These are phyloP conservation scores for Meiosimyza platycephala DNA, from an alignment of 2,888 invertebrate genomes.

Conservation along the genomic window DNA sequence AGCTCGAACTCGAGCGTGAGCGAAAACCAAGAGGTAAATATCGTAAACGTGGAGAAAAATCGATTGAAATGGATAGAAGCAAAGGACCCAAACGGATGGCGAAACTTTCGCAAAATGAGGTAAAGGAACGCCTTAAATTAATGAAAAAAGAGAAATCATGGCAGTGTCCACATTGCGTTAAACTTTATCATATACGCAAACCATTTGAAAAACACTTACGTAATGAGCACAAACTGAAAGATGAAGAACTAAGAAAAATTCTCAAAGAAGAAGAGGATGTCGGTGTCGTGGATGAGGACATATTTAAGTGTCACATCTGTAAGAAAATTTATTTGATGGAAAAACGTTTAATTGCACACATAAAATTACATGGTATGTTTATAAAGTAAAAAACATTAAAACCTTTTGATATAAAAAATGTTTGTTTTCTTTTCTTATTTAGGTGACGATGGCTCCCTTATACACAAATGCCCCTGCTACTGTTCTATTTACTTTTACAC, in stretches of 20 bases:
- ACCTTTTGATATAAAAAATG: neutral
- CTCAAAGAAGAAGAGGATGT: slow-evolving; percentile 54
- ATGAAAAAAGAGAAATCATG: slow-evolving; percentile 60
- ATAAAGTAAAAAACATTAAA: neutral
- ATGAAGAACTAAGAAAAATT: slow-evolving; percentile 55
- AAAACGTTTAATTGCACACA: slow-evolving; percentile 59
- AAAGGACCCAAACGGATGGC: slow-evolving; percentile 52
- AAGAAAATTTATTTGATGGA: slow-evolving; percentile 61
- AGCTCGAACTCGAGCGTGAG: slow-evolving; percentile 11
- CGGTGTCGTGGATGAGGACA: slow-evolving; percentile 51
- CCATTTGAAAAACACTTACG: slow-evolving; percentile 63
- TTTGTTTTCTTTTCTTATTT: neutral
- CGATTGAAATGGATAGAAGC: slow-evolving; percentile 16
- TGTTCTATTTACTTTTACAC: slow-evolving; percentile 65
- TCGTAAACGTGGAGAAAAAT: slow-evolving; percentile 46
- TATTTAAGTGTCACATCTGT: slow-evolving; percentile 63
- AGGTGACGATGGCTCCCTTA: slow-evolving; percentile 59
- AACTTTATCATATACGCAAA: slow-evolving; percentile 63
- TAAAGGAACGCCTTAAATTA: slow-evolving; percentile 58
- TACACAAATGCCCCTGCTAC: slow-evolving; percentile 66
- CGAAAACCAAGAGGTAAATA: slow-evolving; percentile 47
- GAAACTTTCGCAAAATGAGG: slow-evolving; percentile 55
- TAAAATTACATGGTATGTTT: slow-evolving; percentile 59
- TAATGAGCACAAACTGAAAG: slow-evolving; percentile 57
- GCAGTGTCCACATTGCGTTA: slow-evolving; percentile 62